Conservation (phyloP, 2,797 vertebrate species). For the Bufotes viridis region DNA sequence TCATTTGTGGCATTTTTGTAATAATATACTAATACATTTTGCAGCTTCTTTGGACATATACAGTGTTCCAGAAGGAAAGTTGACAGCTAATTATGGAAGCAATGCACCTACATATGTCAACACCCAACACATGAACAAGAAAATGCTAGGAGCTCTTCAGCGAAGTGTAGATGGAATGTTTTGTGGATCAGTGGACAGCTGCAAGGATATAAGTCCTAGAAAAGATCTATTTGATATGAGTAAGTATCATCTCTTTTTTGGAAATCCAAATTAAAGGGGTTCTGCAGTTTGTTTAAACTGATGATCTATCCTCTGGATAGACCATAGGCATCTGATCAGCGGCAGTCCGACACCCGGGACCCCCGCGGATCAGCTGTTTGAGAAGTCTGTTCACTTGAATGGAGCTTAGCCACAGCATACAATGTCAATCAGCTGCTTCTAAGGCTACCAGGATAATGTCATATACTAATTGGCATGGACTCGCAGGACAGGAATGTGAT, state of each 20-base stretch:
- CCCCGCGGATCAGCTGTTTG: too few relatives aligned
- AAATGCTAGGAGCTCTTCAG: slow-evolving; percentile 79
- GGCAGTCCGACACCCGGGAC: too few relatives aligned
- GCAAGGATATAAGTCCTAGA: slow-evolving; percentile 82
- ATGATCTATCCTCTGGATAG: too few relatives aligned
- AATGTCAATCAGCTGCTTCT: too few relatives aligned
- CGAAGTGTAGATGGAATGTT: slow-evolving; percentile 76
- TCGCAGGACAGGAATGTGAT: too few relatives aligned
- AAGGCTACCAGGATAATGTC: too few relatives aligned
- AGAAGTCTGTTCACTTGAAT: too few relatives aligned
- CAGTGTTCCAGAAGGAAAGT: slow-evolving; percentile 80
- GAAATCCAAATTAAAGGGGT: too few relatives aligned
- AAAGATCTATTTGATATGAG: slow-evolving; percentile 99
- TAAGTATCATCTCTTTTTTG: slow-evolving; percentile 72
- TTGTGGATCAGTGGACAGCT: slow-evolving; percentile 70
- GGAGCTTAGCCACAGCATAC: too few relatives aligned
- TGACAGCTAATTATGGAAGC: slow-evolving; percentile 68
- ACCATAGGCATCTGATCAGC: too few relatives aligned
- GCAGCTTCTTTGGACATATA: slow-evolving; percentile 87
- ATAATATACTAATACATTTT: slow-evolving; percentile 63
- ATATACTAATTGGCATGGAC: too few relatives aligned
- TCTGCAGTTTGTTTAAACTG: too few relatives aligned
- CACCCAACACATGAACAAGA: slow-evolving; percentile 86
- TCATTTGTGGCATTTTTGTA: neutral
- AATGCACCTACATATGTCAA: slow-evolving; percentile 90